phyloP scores from a whole-genome alignment of 1,140 invertebrate genomes.

The Neodiprion fabricii region DNA sequence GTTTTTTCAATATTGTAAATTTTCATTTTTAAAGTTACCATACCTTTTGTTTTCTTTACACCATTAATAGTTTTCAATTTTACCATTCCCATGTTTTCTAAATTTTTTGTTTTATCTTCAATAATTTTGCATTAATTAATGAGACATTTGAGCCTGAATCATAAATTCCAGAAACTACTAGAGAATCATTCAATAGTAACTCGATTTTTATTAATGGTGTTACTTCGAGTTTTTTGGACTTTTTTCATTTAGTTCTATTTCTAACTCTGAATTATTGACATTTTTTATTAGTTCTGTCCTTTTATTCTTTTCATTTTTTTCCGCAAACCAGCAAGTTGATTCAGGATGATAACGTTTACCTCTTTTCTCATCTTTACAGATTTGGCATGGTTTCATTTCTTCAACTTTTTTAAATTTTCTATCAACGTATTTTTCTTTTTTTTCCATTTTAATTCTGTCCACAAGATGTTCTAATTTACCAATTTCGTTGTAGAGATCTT shows the following conservation, averaged over 20 bases:
- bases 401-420: not conserved
- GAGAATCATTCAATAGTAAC: not conserved
- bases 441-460: conserved; percentile 8
- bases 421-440: not conserved
- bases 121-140: conserved; percentile 43
- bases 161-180: not conserved
- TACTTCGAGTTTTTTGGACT: not conserved
- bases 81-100: conserved; percentile 14
- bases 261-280: not conserved
- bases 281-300: not conserved
- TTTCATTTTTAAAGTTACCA: conserved; percentile 6
- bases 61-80: conserved; percentile 33
- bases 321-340: not conserved
- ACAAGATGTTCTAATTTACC: conserved; percentile 21
- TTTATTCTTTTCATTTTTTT: not conserved
- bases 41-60: conserved; percentile 24
- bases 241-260: not conserved
- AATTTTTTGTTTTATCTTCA: conserved; percentile 31
- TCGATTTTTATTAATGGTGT: not conserved
- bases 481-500: conserved; percentile 22
- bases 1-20: conserved; percentile 20
- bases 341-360: not conserved
- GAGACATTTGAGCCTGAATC: conserved; percentile 24
- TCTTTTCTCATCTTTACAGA: not conserved
- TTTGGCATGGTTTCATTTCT: not conserved